These are phyloP conservation scores for Nasonovia ribisnigri DNA, from an alignment of 2,888 invertebrate genomes.

Conservation along the genomic window DNA sequence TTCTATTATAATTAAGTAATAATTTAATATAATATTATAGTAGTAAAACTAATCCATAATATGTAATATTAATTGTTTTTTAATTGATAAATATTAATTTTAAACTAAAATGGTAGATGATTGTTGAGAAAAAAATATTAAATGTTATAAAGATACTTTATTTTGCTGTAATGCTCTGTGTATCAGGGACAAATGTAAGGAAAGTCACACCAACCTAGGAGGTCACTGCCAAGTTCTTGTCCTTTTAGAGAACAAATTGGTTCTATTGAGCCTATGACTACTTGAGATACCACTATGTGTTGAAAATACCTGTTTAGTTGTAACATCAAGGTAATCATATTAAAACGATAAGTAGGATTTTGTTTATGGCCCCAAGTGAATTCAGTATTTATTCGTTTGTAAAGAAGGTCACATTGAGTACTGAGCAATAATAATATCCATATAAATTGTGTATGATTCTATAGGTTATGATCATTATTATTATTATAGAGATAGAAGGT, in stretches of 20 bases:
- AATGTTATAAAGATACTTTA: not conserved
- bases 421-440: conserved; percentile 10
- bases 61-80: not conserved
- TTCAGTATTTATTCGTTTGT: conserved; percentile 55
- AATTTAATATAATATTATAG: not conserved
- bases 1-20: not conserved
- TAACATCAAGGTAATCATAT: conserved; percentile 63
- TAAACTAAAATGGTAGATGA: not conserved
- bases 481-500: conserved; percentile 49
- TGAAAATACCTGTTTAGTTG: conserved; percentile 58
- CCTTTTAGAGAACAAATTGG: conserved; percentile 59
- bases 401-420: conserved; percentile 51
- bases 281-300: conserved; percentile 33
- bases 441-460: conserved; percentile 43
- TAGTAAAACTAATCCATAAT: not conserved
- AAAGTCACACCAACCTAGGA: conserved; percentile 44
- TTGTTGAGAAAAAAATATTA: not conserved
- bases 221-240: conserved; percentile 64
- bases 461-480: conserved; percentile 26
- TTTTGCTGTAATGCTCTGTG: not conserved
- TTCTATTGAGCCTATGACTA: conserved; percentile 48
- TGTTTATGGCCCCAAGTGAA: conserved; percentile 51
- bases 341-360: conserved; percentile 60
- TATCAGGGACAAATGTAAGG: conserved; percentile 52
- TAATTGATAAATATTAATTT: not conserved